Percentiles rank a stretch among this genome's conserved stretches.
Conservation (phyloP, 1,140 invertebrate species). For the Periplaneta americana region DNA sequence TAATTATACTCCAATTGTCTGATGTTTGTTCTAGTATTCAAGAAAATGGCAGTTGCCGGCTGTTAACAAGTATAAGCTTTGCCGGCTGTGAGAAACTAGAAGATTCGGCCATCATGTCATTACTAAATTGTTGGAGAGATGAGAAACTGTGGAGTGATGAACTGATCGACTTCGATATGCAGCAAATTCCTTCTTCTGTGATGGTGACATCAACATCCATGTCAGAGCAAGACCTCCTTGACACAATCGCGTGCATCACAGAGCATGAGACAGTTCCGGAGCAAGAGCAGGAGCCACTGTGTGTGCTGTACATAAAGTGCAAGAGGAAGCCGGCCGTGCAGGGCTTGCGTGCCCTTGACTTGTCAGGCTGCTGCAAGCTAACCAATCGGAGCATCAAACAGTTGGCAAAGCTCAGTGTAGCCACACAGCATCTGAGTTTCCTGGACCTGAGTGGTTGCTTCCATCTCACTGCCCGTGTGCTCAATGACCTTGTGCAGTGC, state of each 20-base stretch:
- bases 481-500: background rate
- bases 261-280: too few species aligned
- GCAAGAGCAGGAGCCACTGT: too few species aligned
- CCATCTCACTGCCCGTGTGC: background rate
- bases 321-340: background rate
- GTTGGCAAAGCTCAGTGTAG: background rate
- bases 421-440: background rate
- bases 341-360: background rate
- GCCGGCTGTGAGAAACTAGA: background rate
- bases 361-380: background rate
- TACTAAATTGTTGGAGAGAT: background rate
- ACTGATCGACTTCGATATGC: background rate
- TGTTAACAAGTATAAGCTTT: background rate
- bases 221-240: background rate
- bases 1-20: too few species aligned
- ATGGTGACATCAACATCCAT: background rate
- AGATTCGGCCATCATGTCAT: background rate
- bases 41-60: background rate
- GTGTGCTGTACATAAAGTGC: background rate
- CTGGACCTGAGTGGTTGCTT: slow-evolving; percentile 4
- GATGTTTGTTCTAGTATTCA: background rate
- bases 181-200: background rate
- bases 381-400: background rate
- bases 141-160: background rate
- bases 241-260: background rate